Evolutionary conservation across 2,113 vertebrate genomes (phyloP).

Genomic region (Macaca mulatta): DNA sequence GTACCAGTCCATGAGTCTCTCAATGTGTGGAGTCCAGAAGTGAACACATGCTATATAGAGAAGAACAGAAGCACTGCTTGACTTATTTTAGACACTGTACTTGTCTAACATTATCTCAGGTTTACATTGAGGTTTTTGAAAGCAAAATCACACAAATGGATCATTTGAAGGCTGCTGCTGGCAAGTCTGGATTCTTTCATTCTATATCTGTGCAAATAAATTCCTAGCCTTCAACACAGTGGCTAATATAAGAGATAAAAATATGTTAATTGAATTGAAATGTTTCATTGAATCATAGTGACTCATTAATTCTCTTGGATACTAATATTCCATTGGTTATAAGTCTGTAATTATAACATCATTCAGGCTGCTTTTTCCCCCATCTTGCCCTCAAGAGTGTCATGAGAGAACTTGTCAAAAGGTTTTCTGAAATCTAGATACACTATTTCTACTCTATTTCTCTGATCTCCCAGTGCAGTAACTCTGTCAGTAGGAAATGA

Average conservation of each 20-base stretch:
- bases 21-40: background rate
- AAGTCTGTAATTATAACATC: background rate
- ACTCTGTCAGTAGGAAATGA: slow-evolving; percentile 61
- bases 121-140: background rate
- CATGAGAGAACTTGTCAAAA: slow-evolving; percentile 36
- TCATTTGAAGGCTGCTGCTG: background rate
- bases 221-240: background rate
- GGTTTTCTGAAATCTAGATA: slow-evolving; percentile 42
- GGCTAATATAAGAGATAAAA: background rate
- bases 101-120: background rate
- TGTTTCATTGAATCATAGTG: background rate
- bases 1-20: background rate
- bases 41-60: background rate
- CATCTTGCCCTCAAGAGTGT: background rate
- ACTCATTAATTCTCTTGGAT: background rate
- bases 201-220: background rate
- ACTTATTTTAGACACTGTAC: background rate
- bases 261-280: slow-evolving; percentile 3
- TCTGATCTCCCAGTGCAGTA: slow-evolving; percentile 35
- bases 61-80: background rate
- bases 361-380: background rate
- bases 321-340: background rate
- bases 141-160: slow-evolving; percentile 1
- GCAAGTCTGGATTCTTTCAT: background rate
- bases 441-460: slow-evolving; percentile 41